Percentiles rank a stretch among this genome's conserved stretches.
These are phyloP conservation scores for Heliconius melpomene DNA, from an alignment of 1,140 invertebrate genomes.

Conservation along the genomic window DNA sequence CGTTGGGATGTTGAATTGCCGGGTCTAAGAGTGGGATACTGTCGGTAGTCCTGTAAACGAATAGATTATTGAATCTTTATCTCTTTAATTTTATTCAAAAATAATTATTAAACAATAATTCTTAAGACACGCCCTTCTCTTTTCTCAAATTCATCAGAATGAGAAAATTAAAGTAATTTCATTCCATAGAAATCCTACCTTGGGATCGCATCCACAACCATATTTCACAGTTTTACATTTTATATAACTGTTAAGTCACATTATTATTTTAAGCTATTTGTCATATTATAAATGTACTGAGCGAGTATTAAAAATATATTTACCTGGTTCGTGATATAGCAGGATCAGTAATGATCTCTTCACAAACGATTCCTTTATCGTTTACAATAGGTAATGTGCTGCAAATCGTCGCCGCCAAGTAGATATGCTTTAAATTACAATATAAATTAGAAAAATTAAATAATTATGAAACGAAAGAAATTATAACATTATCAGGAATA, in stretches of 20 bases:
- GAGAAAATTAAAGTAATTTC: no score
- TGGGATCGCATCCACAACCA: no score
- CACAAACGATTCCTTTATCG: constrained; percentile 58
- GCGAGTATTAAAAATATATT: neutral
- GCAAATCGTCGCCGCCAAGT: constrained; percentile 64
- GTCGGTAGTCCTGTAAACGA: constrained; percentile 58
- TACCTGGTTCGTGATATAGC: constrained; percentile 60
- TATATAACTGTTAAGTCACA: no score
- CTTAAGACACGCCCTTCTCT: no score
- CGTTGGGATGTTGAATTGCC: constrained; percentile 63
- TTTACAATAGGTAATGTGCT: constrained; percentile 66
- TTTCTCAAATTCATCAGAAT: no score
- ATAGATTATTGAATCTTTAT: neutral
- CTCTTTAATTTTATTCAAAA: neutral
- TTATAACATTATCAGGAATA: no score
- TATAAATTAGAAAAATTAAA: neutral
- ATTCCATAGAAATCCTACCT: no score
- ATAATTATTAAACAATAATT: no score
- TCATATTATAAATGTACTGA: no score
- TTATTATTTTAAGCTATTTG: no score
- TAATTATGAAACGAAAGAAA: neutral
- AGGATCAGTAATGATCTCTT: constrained; percentile 62
- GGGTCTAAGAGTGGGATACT: constrained; percentile 73
- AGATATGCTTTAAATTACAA: constrained; percentile 58
- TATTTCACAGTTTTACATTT: no score